Evolutionary conservation across 2,113 vertebrate genomes (phyloP).

Genomic region (Illadopsis cleaveri): DNA sequence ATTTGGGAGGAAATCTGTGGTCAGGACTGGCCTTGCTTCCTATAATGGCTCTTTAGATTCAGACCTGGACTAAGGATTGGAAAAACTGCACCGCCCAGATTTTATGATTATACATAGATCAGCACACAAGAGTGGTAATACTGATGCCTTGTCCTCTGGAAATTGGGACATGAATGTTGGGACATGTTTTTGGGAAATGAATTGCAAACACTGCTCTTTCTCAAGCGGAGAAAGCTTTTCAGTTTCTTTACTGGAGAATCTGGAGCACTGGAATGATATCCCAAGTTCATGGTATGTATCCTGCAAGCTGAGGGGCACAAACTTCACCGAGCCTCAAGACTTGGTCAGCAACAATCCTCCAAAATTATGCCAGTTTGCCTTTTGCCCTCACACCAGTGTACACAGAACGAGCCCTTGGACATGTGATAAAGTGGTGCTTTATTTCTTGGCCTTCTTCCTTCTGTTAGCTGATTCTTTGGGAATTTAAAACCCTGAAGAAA

Average conservation of each 20-base stretch:
- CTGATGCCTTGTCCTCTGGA: neutral
- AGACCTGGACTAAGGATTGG: neutral
- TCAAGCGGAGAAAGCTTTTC: neutral
- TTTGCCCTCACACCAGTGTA: neutral
- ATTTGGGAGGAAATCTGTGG: conserved; percentile 43
- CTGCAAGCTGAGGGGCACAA: neutral
- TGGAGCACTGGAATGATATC: neutral
- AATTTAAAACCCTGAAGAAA: neutral
- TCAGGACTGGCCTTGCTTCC: neutral
- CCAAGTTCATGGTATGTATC: neutral
- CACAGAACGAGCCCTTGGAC: neutral
- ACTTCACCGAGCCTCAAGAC: neutral
- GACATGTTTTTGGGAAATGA: neutral
- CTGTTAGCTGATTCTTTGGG: neutral
- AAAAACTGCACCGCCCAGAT: neutral
- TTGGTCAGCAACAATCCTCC: neutral
- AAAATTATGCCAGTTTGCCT: neutral
- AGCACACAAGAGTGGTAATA: neutral
- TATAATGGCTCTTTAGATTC: conserved; percentile 38
- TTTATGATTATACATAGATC: neutral
- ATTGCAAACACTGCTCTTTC: neutral
- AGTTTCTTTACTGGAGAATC: neutral
- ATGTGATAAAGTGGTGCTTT: neutral
- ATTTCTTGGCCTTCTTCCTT: neutral
- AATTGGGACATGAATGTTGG: neutral